Percentiles rank a stretch among this genome's conserved stretches.
Conservation (phyloP, 2,888 invertebrate genomes). For the Scelioninae gen. 1 region DNA sequence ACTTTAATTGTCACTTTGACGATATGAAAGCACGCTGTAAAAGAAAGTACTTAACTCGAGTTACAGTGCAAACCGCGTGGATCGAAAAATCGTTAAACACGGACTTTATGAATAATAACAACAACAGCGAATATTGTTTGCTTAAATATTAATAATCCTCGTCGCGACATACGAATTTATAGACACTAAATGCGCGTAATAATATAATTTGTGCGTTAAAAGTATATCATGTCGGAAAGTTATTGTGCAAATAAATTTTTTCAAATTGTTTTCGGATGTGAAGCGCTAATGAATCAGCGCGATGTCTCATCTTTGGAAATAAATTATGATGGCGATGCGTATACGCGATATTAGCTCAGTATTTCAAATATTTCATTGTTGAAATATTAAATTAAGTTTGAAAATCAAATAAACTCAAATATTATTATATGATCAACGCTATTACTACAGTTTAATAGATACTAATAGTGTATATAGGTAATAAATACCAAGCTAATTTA, state of each 20-base stretch:
- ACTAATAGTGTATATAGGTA: no score
- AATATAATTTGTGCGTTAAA: constrained; percentile 44
- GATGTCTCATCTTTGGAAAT: constrained; percentile 9
- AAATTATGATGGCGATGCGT: background rate
- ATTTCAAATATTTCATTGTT: constrained; percentile 2
- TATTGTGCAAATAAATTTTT: constrained; percentile 41
- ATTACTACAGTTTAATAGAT: no score
- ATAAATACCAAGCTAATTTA: no score
- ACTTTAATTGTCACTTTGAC: constrained; percentile 67
- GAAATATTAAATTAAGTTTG: no score
- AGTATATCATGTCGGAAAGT: constrained; percentile 42
- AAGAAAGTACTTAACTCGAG: constrained; percentile 65
- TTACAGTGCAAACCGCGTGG: constrained; percentile 55
- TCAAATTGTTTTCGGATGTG: constrained; percentile 7
- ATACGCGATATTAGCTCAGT: no score
- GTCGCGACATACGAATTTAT: constrained; percentile 64
- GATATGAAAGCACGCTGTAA: constrained; percentile 61
- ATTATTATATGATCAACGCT: no score
- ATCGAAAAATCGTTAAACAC: constrained; percentile 65
- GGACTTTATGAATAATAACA: constrained; percentile 67
- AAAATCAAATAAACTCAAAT: no score
- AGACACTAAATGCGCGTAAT: constrained; percentile 56
- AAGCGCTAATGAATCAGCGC: constrained; percentile 21
- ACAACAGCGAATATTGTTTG: constrained; percentile 55
- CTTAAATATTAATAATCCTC: constrained; percentile 63